Percentiles rank a stretch among this genome's conserved stretches.
These are phyloP conservation scores for Lithophane leautieri DNA, from an alignment of 2,888 invertebrate genomes.

Conservation along the genomic window DNA sequence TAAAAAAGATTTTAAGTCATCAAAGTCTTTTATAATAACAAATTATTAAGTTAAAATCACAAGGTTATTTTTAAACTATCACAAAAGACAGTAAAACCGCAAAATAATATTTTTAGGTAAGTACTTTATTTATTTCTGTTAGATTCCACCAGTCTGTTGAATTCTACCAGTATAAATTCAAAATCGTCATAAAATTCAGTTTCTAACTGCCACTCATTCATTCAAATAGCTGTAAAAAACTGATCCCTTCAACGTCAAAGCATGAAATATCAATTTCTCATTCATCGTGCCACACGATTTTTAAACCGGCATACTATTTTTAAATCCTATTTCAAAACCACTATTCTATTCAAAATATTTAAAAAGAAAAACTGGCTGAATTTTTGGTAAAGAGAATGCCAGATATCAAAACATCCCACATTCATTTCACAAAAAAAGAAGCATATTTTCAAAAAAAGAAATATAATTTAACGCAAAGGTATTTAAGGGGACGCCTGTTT, in stretches of 20 bases:
- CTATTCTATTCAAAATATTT: not conserved
- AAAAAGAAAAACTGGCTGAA: not conserved
- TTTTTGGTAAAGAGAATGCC: not conserved
- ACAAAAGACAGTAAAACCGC: not conserved
- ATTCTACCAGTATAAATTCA: not conserved
- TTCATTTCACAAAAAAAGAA: constrained; percentile 11
- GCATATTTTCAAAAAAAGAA: constrained; percentile 20
- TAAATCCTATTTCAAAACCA: constrained; percentile 18
- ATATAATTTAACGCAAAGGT: not conserved
- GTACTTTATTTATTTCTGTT: no score
- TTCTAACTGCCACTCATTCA: not conserved
- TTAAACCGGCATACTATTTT: not conserved
- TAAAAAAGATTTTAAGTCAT: not conserved
- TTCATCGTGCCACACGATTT: not conserved
- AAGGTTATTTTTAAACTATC: not conserved
- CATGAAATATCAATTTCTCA: not conserved
- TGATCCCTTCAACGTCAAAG: constrained; percentile 12
- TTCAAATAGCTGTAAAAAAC: not conserved
- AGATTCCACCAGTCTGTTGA: not conserved
- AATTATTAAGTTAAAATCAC: not conserved
- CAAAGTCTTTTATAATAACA: not conserved
- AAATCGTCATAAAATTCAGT: no score
- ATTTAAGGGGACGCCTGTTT: not conserved
- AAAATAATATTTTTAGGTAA: no score
- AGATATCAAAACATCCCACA: not conserved